These are phyloP conservation scores for Calyptomena viridis DNA, from an alignment of 2,113 vertebrate species.

Conservation along the genomic window DNA sequence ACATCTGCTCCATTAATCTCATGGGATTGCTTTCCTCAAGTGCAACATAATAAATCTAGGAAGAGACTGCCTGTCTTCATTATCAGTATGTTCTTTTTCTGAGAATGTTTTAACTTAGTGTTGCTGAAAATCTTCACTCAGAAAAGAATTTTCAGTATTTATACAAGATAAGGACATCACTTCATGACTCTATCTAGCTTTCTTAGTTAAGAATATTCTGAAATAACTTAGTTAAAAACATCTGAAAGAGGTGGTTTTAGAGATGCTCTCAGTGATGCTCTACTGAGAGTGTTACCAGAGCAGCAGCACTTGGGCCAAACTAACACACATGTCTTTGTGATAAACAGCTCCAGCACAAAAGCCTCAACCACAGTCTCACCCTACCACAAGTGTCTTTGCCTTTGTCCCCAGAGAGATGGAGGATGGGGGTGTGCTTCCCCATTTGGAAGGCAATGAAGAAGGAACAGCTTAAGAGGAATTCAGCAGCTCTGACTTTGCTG, in stretches of 20 bases:
- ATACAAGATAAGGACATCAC: background rate
- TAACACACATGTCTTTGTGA: accelerated
- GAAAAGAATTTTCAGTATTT: background rate
- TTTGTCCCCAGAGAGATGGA: background rate
- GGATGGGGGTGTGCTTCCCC: background rate
- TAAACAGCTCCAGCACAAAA: background rate
- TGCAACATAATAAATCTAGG: background rate
- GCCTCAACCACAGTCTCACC: background rate
- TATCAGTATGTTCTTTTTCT: background rate
- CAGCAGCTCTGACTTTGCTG: background rate
- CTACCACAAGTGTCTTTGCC: background rate
- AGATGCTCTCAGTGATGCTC: background rate
- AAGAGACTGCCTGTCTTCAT: background rate
- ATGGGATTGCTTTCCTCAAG: background rate
- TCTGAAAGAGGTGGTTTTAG: background rate
- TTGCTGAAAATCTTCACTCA: background rate
- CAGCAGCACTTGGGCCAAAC: background rate
- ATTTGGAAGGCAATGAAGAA: background rate
- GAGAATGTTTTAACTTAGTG: background rate
- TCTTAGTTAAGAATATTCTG: background rate
- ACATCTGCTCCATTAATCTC: conserved; percentile 1
- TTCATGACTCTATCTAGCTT: background rate
- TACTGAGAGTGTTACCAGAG: background rate
- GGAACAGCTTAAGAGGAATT: background rate
- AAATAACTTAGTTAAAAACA: background rate